phyloP scores from a whole-genome alignment of 2,888 invertebrate species.

The Catocala nupta region DNA sequence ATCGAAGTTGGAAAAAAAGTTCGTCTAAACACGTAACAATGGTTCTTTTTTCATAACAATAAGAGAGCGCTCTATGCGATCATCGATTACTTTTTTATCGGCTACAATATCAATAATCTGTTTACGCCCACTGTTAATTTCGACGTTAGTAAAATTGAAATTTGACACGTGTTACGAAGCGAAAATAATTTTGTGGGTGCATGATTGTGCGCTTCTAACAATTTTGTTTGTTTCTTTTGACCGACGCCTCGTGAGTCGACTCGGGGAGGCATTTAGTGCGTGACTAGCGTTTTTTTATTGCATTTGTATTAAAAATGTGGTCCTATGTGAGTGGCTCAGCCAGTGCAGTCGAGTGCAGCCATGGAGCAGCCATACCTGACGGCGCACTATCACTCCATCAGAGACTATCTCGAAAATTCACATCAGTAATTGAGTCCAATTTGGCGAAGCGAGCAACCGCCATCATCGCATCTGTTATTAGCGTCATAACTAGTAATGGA shows the following conservation, averaged over 20 bases:
- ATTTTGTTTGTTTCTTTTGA: slow-evolving; percentile 84
- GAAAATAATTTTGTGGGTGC: slow-evolving; percentile 84
- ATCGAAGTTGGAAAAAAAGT: slow-evolving; percentile 69
- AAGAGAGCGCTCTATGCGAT: slow-evolving; percentile 75
- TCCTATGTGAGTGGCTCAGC: slow-evolving; percentile 34
- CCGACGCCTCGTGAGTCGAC: slow-evolving; percentile 70
- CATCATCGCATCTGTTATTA: slow-evolving; percentile 61
- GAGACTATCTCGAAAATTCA: slow-evolving; percentile 59
- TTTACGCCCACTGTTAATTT: slow-evolving; percentile 87
- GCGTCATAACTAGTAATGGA: slow-evolving; percentile 69
- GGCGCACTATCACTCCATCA: slow-evolving; percentile 61
- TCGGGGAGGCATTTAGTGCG: slow-evolving; percentile 80
- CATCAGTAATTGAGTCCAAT: slow-evolving; percentile 74
- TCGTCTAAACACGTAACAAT: slow-evolving; percentile 80
- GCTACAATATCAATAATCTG: slow-evolving; percentile 85
- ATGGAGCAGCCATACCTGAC: slow-evolving; percentile 69
- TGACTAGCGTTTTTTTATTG: slow-evolving; percentile 84
- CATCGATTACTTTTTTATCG: slow-evolving; percentile 87
- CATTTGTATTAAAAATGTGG: slow-evolving; percentile 83
- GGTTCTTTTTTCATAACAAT: slow-evolving; percentile 76
- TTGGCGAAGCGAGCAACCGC: slow-evolving; percentile 65
- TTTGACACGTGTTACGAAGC: slow-evolving; percentile 86
- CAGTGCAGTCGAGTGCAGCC: slow-evolving; percentile 29
- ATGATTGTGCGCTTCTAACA: slow-evolving; percentile 82
- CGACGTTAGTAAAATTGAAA: slow-evolving; percentile 85